These are phyloP conservation scores for Eupithecia pulchellata DNA, from an alignment of 2,888 invertebrate genomes.

Conservation along the genomic window DNA sequence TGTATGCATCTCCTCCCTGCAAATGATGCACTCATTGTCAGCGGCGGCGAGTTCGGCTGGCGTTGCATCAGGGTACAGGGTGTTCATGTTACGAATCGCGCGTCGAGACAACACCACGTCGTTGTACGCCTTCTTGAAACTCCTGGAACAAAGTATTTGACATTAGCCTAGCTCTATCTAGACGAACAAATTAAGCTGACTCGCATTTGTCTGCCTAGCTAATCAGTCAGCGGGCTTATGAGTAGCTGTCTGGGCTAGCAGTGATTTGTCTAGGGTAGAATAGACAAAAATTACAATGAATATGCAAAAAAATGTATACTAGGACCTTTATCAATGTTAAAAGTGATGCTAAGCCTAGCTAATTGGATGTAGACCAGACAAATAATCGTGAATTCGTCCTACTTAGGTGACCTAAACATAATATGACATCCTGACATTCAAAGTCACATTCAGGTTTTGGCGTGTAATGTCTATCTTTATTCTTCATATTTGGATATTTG, in stretches of 20 bases:
- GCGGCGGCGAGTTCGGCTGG: constrained; percentile 95
- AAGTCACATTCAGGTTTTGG: not conserved
- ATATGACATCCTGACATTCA: not conserved
- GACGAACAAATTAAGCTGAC: not conserved
- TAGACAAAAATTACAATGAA: not conserved
- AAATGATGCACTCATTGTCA: constrained; percentile 99
- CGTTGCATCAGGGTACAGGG: constrained; percentile 98
- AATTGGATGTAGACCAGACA: not conserved
- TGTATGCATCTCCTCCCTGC: constrained; percentile 93
- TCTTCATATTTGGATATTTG: too few relatives aligned
- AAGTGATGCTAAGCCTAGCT: not conserved
- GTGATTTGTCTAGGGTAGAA: not conserved
- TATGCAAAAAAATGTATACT: not conserved
- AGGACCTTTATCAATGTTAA: not conserved
- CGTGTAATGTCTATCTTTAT: not conserved
- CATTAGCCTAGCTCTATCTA: not conserved
- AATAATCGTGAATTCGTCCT: not conserved
- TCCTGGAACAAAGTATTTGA: constrained; percentile 77
- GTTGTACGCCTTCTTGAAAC: constrained; percentile 98
- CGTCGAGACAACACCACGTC: constrained; percentile 98
- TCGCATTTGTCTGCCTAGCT: not conserved
- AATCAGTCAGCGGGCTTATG: not conserved
- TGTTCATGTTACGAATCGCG: constrained; percentile 99
- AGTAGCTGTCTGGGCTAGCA: not conserved
- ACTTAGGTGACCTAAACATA: not conserved